Base-by-base conservation (phyloP, 1,140 invertebrate genomes). In the Nebria ingens region DNA sequence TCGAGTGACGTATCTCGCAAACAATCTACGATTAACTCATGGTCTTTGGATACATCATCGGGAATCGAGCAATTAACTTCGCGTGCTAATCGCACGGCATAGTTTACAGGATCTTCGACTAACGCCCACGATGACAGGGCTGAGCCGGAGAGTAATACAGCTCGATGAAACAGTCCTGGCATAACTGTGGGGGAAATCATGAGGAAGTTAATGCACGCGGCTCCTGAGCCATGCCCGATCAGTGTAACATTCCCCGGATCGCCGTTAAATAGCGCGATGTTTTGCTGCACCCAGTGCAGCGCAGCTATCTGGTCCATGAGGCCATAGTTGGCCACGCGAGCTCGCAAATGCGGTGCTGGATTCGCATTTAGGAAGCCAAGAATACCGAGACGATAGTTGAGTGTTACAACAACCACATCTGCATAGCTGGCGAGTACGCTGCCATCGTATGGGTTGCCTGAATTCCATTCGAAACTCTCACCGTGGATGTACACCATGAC, bases 371-470 rank as follows among this genome's bases (percentile, higher is more conserved):
- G 77, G 73, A 91, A 93, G 62, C 87, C 86, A 65, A 98, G 77
- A 59, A 97, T 86, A 52, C 95, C 96, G 34, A 99, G 82, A 54
- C 96, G 80, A 74, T 97, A 99, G 78, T 98, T 98, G 61, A 98
- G 81, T 17, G 93, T 95, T 61, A 98, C 87, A 57, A 98, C 91
- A 56, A 98, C 87, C 65, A 96, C 80, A 61, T 95, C 86, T 2
- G 91, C 86, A 65, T 93, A 91, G 64, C 91, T 88, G 52, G 92
- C 88, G 57, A 98, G 76, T 21, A 95, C 87, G 58, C 89, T 89
- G 54, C 93, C 93, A 69, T 98, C 93, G 73, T 97, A 96, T 3
- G 91, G 85, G 75, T 96, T 95, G 38, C 93, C 92, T 50, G 90
- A 91, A 65, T 93, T 94, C 85, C 91, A 95, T 62, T 93, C 89